Evolutionary conservation across 2,888 invertebrate species (phyloP).

Genomic region (Caenorhabditis plicata): DNA sequence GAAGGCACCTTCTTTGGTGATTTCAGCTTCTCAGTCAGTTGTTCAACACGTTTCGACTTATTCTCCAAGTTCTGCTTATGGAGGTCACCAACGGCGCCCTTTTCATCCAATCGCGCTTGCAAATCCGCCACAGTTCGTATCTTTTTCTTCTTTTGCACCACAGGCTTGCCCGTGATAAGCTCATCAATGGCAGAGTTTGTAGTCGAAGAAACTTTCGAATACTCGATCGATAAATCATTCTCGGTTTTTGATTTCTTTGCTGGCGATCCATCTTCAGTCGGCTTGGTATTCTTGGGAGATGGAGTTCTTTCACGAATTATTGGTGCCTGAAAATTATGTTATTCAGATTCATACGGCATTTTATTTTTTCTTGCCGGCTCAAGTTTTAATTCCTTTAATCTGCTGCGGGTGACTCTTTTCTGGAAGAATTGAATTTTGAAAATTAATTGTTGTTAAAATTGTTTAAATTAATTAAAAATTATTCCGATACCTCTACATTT

Average conservation of each 20-base stretch:
- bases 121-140: slow-evolving; percentile 25
- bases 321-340: background rate
- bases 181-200: slow-evolving; percentile 18
- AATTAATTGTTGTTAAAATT: background rate
- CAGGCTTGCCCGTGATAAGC: background rate
- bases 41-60: slow-evolving; percentile 24
- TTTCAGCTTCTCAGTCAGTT: slow-evolving; percentile 23
- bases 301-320: background rate
- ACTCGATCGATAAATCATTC: background rate
- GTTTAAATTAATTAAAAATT: too few relatives aligned
- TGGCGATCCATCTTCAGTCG: slow-evolving; percentile 16
- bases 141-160: slow-evolving; percentile 1
- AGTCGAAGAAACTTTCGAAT: background rate
- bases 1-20: slow-evolving; percentile 20
- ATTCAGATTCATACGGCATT: background rate
- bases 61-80: slow-evolving; percentile 30
- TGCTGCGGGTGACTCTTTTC: background rate
- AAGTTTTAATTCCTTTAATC: background rate
- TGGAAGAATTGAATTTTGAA: background rate
- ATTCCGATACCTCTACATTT: background rate
- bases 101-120: slow-evolving; percentile 21
- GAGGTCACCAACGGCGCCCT: slow-evolving; percentile 18
- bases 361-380: background rate
- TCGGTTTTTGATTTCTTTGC: slow-evolving; percentile 15
- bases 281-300: background rate